Conservation (phyloP, 2,888 invertebrate species). For the Synergus japonicus region DNA sequence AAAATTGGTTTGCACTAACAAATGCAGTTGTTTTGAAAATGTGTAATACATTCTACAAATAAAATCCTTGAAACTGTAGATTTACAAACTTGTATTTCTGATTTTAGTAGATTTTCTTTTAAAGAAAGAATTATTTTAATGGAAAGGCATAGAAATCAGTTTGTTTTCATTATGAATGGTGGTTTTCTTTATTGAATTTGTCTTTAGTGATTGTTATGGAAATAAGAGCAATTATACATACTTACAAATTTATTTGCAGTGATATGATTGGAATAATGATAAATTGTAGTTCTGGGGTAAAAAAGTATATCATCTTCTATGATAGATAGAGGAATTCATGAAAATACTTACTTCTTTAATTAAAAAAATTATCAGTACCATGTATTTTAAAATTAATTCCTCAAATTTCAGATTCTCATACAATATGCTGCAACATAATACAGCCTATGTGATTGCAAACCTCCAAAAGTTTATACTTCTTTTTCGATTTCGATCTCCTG, state of each 20-base stretch:
- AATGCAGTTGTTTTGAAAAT: too few species aligned
- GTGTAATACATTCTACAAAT: too few species aligned
- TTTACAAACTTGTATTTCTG: too few species aligned
- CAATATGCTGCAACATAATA: background rate
- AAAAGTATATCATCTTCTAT: background rate
- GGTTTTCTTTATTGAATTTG: too few species aligned
- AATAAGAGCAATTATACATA: too few species aligned
- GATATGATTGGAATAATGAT: background rate
- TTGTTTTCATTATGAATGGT: background rate
- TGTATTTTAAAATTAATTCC: background rate
- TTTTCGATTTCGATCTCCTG: too few species aligned
- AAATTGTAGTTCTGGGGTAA: background rate
- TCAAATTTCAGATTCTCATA: background rate
- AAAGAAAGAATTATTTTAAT: too few species aligned
- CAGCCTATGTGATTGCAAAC: background rate
- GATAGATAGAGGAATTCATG: background rate
- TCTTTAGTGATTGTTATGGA: too few species aligned
- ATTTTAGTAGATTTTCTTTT: too few species aligned
- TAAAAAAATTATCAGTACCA: background rate
- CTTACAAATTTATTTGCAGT: too few species aligned
- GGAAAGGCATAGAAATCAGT: background rate
- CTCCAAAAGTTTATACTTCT: background rate
- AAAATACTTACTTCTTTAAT: background rate
- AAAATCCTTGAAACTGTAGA: too few species aligned
- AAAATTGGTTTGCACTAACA: too few species aligned